These are phyloP conservation scores for Mohoua ochrocephala DNA, from an alignment of 2,113 vertebrate genomes.

Conservation along the genomic window DNA sequence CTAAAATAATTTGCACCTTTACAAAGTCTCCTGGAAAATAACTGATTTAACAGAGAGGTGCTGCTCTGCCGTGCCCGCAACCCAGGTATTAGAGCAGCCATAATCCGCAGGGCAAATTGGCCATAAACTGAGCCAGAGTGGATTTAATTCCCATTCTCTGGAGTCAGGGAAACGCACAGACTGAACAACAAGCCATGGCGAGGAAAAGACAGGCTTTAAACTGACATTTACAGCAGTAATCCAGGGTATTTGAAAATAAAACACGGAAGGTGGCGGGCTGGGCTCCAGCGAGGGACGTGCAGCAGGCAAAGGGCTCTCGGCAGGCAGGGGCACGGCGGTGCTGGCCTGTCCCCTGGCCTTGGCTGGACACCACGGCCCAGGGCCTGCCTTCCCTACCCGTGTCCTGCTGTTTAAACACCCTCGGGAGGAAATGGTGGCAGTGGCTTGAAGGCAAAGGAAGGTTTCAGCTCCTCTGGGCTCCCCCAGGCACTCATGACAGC, in stretches of 20 bases:
- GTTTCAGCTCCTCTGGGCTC: neutral
- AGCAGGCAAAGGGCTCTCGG: neutral
- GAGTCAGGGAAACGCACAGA: neutral
- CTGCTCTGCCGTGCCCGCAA: neutral
- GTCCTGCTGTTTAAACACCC: neutral
- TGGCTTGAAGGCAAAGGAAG: neutral
- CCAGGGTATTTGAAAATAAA: neutral
- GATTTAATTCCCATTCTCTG: conserved; percentile 13
- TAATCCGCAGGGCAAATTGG: neutral
- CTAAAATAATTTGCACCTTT: neutral
- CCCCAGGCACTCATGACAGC: rapidly evolving
- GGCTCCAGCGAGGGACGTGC: rapidly evolving
- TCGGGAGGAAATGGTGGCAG: rapidly evolving
- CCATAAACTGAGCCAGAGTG: neutral
- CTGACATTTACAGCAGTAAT: neutral
- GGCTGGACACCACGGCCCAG: neutral
- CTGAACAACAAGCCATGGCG: neutral
- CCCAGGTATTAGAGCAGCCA: neutral
- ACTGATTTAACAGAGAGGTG: neutral
- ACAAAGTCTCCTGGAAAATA: neutral
- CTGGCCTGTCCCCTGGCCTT: neutral
- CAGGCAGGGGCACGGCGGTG: neutral
- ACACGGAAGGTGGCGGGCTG: rapidly evolving
- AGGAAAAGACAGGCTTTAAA: neutral
- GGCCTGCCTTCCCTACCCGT: rapidly evolving